A percentile compares a stretch with the other conserved stretches of the same genome.
Evolutionary conservation across 53 echinoderm and acorn worm species (phyloP).

Genomic region (Holothuria scabra): DNA sequence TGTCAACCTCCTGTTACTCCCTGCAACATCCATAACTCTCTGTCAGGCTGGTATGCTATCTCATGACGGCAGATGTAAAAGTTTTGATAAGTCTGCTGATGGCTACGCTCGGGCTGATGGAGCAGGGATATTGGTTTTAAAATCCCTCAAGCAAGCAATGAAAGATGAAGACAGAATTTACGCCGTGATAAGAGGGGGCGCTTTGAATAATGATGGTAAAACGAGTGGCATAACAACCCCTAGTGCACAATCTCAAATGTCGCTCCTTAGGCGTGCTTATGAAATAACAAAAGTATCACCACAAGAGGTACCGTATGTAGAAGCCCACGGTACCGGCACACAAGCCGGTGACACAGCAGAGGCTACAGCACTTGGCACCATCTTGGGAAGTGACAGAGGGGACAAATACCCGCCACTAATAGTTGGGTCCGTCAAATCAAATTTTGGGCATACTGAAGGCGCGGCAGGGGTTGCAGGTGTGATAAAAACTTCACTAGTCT

Average conservation of each 20-base stretch:
- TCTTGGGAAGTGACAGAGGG: constrained; percentile 39
- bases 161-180: constrained; percentile 52
- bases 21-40: constrained; percentile 16
- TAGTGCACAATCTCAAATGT: constrained; percentile 43
- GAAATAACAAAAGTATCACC: constrained; percentile 44
- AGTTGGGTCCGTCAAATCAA: constrained; percentile 56
- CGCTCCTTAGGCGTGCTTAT: constrained; percentile 29
- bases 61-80: constrained; percentile 55
- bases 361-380: constrained; percentile 42
- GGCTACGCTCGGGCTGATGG: constrained; percentile 58
- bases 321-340: constrained; percentile 70
- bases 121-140: constrained; percentile 47
- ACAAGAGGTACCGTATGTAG: constrained; percentile 54
- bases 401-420: constrained; percentile 1
- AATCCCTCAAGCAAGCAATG: constrained; percentile 44
- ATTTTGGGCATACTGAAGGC: constrained; percentile 37
- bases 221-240: constrained; percentile 53
- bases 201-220: constrained; percentile 58
- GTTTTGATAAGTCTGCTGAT: constrained; percentile 53
- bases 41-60: constrained; percentile 60
- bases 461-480: constrained; percentile 53
- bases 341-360: constrained; percentile 54
- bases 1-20: constrained; percentile 14
- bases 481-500: constrained; percentile 39
- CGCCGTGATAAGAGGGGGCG: constrained; percentile 58